Percentiles rank a stretch among this genome's conserved stretches.
phyloP scores from a whole-genome alignment of 2,113 vertebrate genomes.

The Cyphomyrus discorhynchus region DNA sequence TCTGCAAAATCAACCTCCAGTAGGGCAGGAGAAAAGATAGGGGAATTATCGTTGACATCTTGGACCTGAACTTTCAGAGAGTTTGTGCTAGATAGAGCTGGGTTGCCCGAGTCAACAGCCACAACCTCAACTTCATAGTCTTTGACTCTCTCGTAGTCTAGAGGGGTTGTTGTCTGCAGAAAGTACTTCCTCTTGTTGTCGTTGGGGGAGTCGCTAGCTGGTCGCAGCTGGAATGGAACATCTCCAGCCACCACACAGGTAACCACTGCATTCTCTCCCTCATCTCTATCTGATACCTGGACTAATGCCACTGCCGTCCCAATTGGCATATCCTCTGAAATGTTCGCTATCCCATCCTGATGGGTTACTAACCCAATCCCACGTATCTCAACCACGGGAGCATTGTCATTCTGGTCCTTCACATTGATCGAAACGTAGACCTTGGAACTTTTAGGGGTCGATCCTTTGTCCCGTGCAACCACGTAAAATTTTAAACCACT shows the following conservation, averaged over 20 bases:
- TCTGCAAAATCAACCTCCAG: constrained; percentile 88
- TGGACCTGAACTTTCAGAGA: constrained; percentile 93
- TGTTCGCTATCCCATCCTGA: constrained; percentile 89
- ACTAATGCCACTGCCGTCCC: constrained; percentile 93
- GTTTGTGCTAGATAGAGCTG: constrained; percentile 92
- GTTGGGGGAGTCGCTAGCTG: constrained; percentile 82
- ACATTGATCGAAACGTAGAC: constrained; percentile 88
- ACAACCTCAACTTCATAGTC: constrained; percentile 92
- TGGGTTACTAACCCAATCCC: constrained; percentile 93
- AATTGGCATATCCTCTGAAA: constrained; percentile 90
- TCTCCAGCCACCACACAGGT: constrained; percentile 94
- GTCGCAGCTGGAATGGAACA: constrained; percentile 88
- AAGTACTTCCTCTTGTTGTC: constrained; percentile 98
- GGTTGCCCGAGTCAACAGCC: constrained; percentile 91
- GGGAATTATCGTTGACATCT: constrained; percentile 89
- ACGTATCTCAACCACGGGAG: constrained; percentile 89
- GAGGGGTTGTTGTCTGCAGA: constrained; percentile 88
- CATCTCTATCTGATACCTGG: constrained; percentile 94
- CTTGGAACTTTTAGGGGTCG: constrained; percentile 87
- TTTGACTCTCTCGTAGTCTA: constrained; percentile 84
- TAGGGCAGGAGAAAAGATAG: constrained; percentile 81
- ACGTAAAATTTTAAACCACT: constrained; percentile 83
- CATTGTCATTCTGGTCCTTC: constrained; percentile 93
- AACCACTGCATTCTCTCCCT: constrained; percentile 93
- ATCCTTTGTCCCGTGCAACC: constrained; percentile 87